Evolutionary conservation across 2,113 vertebrate species (phyloP).

Genomic region (Salvelinus namaycush): DNA sequence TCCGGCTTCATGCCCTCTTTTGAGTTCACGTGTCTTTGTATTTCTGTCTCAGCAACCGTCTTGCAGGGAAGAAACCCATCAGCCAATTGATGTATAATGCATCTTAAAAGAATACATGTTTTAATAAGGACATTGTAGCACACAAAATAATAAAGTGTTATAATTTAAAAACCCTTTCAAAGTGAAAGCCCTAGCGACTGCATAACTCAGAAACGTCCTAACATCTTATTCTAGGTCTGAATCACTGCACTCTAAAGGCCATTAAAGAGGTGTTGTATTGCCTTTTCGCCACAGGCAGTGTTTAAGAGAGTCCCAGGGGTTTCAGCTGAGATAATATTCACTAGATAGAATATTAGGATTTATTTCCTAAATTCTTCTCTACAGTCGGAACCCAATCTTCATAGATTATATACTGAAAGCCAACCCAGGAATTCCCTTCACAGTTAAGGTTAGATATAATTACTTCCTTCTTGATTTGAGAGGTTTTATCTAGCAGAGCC

Average conservation of each 20-base stretch:
- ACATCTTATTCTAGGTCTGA: constrained; percentile 30
- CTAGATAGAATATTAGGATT: constrained; percentile 32
- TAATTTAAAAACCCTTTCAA: background rate
- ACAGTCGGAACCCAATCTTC: constrained; percentile 1
- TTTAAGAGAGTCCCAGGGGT: constrained; percentile 54
- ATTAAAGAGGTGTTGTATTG: constrained; percentile 32
- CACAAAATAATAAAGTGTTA: background rate
- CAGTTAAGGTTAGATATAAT: background rate
- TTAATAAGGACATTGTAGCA: background rate
- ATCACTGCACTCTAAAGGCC: constrained; percentile 36
- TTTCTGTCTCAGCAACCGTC: constrained; percentile 48
- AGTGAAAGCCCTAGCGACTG: constrained; percentile 18
- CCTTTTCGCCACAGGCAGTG: constrained; percentile 14
- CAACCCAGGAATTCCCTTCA: background rate
- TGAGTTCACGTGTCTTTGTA: constrained; percentile 57
- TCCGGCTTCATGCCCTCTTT: constrained; percentile 22
- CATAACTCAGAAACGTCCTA: constrained; percentile 32
- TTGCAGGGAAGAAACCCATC: constrained; percentile 20
- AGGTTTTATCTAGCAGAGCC: background rate
- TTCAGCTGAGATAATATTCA: constrained; percentile 31
- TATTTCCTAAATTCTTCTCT: constrained; percentile 36
- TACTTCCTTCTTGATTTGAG: background rate
- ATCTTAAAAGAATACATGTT: background rate
- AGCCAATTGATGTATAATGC: background rate
- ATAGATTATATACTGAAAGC: background rate